phyloP scores from a whole-genome alignment of 2,888 invertebrate genomes.

The Eupithecia centaureata region DNA sequence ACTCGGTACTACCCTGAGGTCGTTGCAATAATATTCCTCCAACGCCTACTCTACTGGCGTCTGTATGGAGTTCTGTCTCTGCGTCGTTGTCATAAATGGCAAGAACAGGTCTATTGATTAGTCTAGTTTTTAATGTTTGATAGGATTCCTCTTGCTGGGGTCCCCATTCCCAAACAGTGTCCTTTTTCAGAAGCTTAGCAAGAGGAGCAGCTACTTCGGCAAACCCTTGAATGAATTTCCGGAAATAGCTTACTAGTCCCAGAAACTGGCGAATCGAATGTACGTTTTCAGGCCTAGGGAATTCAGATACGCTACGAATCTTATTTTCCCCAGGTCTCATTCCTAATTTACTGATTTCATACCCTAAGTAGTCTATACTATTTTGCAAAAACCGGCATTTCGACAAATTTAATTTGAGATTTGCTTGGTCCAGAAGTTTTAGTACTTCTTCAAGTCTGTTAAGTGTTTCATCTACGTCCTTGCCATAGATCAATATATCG shows the following conservation, averaged over 20 bases:
- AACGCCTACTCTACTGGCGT: not conserved
- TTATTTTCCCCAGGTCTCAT: not conserved
- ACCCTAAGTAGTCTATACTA: constrained; percentile 15
- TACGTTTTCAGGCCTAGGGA: not conserved
- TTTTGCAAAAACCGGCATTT: constrained; percentile 3
- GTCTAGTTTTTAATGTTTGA: not conserved
- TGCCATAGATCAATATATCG: not conserved
- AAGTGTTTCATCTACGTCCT: not conserved
- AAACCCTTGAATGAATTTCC: not conserved
- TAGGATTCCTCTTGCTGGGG: not conserved
- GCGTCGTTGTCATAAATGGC: not conserved
- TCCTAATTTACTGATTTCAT: not conserved
- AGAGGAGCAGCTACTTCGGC: not conserved
- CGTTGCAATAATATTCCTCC: not conserved
- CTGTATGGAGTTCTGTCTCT: not conserved
- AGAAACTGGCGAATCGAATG: not conserved
- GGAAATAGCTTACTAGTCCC: not conserved
- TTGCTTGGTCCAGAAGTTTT: not conserved
- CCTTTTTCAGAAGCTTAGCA: not conserved
- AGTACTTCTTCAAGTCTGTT: not conserved
- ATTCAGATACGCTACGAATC: not conserved
- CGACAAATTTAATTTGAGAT: constrained; percentile 1
- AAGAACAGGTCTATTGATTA: not conserved
- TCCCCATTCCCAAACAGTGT: not conserved
- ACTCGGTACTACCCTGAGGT: not conserved